Conservation (phyloP, 1,140 invertebrate species). For the Pseudomyrmex pallidus region DNA sequence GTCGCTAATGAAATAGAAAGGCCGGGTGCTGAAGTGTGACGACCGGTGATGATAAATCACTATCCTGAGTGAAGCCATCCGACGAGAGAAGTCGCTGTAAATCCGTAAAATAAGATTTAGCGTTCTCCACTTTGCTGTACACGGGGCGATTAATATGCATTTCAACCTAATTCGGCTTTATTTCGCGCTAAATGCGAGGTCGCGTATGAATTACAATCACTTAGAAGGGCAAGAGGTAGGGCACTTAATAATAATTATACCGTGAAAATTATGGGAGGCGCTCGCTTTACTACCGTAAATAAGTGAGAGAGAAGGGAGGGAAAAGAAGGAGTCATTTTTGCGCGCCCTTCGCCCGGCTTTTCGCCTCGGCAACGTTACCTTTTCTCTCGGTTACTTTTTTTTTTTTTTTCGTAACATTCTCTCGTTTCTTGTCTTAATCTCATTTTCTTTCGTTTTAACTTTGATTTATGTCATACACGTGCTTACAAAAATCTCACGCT, state of each 20-base stretch:
- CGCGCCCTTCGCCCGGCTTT: constrained; percentile 6
- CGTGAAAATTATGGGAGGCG: constrained; percentile 64
- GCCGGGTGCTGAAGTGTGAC: not conserved
- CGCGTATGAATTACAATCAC: constrained; percentile 72
- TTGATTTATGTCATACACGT: constrained; percentile 62
- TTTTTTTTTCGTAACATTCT: constrained; percentile 47
- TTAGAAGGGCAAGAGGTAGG: constrained; percentile 31
- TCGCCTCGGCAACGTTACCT: constrained; percentile 35
- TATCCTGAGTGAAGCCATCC: not conserved
- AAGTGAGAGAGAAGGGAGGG: constrained; percentile 19
- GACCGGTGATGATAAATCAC: not conserved
- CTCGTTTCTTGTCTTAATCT: constrained; percentile 56
- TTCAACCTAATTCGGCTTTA: constrained; percentile 63
- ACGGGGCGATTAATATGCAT: constrained; percentile 55
- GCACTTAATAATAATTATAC: constrained; percentile 76
- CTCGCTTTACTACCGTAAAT: constrained; percentile 61
- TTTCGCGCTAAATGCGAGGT: constrained; percentile 26
- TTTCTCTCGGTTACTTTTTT: not conserved
- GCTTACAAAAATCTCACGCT: constrained; percentile 23
- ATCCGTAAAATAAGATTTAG: constrained; percentile 10
- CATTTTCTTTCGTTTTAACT: constrained; percentile 59
- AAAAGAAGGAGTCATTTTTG: constrained; percentile 61
- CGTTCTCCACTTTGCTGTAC: not conserved
- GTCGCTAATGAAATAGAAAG: not conserved
- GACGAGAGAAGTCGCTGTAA: not conserved